A percentile compares a stretch with the other conserved stretches of the same genome.
These are phyloP conservation scores for Boloria euphrosyne DNA, from an alignment of 2,888 invertebrate species.

Conservation along the genomic window DNA sequence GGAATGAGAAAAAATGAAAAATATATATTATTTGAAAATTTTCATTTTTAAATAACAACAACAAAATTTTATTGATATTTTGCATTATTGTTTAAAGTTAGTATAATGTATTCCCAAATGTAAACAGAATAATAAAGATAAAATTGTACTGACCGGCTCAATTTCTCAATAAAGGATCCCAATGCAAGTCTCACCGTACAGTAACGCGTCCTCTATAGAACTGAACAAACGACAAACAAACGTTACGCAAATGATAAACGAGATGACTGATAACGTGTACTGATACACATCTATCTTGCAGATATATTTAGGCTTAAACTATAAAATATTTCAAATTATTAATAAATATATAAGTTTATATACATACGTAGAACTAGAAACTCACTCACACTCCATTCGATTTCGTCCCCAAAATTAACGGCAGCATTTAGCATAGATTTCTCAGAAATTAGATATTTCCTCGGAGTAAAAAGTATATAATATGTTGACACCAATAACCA, in stretches of 20 bases:
- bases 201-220: slow-evolving; percentile 14
- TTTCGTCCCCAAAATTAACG: too few species aligned
- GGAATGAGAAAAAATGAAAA: too few species aligned
- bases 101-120: background rate
- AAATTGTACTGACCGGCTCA: slow-evolving; percentile 2
- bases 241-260: slow-evolving; percentile 23
- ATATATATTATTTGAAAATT: too few species aligned
- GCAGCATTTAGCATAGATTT: too few species aligned
- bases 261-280: slow-evolving; percentile 31
- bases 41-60: too few species aligned
- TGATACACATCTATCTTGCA: slow-evolving; percentile 5
- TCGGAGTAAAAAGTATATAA: too few species aligned
- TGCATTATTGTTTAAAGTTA: too few species aligned
- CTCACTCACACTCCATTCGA: too few species aligned
- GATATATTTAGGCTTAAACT: background rate
- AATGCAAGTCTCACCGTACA: background rate
- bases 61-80: too few species aligned
- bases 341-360: background rate
- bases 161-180: background rate
- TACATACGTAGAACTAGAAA: too few species aligned
- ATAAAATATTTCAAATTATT: background rate
- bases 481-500: too few species aligned
- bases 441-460: too few species aligned
- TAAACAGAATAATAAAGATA: background rate
- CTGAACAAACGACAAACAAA: slow-evolving; percentile 22